Evolutionary conservation across 1,140 invertebrate genomes (phyloP).

Genomic region (Aporrectodea caliginosa): DNA sequence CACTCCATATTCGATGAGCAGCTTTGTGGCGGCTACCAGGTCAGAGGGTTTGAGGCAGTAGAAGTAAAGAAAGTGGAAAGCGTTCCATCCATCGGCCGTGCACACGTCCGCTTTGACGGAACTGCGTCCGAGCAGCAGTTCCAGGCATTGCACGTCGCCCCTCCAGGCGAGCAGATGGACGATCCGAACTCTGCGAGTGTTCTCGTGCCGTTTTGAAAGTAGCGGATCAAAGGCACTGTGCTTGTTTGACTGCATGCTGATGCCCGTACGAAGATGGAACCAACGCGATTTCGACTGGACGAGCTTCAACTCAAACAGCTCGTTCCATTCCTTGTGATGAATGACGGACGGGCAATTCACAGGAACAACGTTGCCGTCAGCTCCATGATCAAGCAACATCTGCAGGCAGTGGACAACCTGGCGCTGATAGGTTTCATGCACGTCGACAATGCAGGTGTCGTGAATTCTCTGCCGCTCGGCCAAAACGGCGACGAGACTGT

Average conservation of each 20-base stretch:
- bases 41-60: not conserved
- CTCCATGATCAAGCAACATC: not conserved
- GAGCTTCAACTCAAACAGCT: not conserved
- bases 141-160: not conserved
- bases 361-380: not conserved
- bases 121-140: not conserved
- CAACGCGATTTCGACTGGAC: not conserved
- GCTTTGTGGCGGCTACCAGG: not conserved
- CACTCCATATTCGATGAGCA: not conserved
- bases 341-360: not conserved
- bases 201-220: not conserved
- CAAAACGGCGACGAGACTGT: not conserved
- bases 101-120: not conserved
- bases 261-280: not conserved
- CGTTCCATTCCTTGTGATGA: not conserved
- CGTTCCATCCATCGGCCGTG: not conserved
- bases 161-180: not conserved
- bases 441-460: not conserved
- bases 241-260: not conserved
- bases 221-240: not conserved
- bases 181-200: not conserved
- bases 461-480: not conserved
- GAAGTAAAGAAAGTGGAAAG: not conserved
- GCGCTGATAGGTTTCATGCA: not conserved
- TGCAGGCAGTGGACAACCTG: not conserved